Conservation (phyloP, 2,797 vertebrate species). For the Capromys pilorides region DNA sequence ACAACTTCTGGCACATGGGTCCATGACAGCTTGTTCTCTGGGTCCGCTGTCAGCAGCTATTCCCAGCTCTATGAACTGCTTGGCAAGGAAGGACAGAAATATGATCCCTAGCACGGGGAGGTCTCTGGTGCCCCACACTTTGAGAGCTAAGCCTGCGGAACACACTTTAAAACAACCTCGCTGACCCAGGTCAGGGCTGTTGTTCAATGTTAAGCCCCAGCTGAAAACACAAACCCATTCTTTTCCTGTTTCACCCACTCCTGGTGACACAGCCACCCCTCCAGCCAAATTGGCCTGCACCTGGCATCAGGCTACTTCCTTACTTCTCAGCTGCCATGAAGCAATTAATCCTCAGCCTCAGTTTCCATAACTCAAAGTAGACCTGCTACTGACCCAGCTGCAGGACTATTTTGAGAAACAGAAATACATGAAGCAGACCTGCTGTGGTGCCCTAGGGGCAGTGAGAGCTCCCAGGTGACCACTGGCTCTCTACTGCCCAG, state of each 20-base stretch:
- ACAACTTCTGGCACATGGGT: not conserved
- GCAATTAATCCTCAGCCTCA: not conserved
- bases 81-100: not conserved
- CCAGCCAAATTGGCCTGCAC: not conserved
- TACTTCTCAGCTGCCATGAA: not conserved
- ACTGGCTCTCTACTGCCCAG: not conserved
- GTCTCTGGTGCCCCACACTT: not conserved
- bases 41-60: no score
- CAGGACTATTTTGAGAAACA: not conserved
- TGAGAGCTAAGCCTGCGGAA: not conserved
- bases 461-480: not conserved
- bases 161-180: not conserved
- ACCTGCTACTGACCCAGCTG: not conserved
- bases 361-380: not conserved
- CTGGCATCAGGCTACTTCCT: not conserved
- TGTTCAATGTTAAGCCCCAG: not conserved
- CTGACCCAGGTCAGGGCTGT: not conserved
- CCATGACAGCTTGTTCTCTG: not conserved
- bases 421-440: not conserved
- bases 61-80: not conserved
- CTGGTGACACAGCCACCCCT: not conserved
- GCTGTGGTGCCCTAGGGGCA: not conserved
- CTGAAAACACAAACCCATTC: not conserved
- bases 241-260: not conserved
- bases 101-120: fast-evolving